Conservation (phyloP, 1,140 invertebrate species). For the Neodiprion fabricii region DNA sequence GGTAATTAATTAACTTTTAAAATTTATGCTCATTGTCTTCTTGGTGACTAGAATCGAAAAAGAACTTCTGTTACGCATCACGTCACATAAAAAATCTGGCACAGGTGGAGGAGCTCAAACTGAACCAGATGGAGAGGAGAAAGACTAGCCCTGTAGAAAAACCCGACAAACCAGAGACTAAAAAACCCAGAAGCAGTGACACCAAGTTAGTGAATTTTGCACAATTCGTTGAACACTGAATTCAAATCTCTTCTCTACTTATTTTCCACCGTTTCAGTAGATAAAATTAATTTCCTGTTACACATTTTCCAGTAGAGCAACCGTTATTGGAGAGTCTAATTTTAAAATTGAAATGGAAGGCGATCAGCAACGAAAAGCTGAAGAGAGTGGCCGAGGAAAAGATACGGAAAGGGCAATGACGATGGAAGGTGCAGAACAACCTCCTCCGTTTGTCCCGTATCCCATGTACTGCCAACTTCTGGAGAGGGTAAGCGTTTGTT, state of each 20-base stretch:
- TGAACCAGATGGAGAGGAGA: slow-evolving; percentile 55
- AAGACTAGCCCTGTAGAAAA: slow-evolving; percentile 43
- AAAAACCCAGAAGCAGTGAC: not conserved
- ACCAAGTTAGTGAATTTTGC: not conserved
- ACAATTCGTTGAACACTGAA: not conserved
- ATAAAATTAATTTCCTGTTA: slow-evolving; percentile 12
- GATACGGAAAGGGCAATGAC: slow-evolving; percentile 38
- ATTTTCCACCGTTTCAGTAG: slow-evolving; percentile 13
- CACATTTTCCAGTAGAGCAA: not conserved
- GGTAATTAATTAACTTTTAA: slow-evolving; percentile 38
- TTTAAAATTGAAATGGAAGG: slow-evolving; percentile 40
- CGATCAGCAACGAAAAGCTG: slow-evolving; percentile 12
- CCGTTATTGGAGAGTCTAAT: slow-evolving; percentile 27
- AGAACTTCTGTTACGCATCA: no score
- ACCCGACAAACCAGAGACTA: slow-evolving; percentile 29
- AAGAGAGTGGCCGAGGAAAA: slow-evolving; percentile 41
- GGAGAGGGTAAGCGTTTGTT: slow-evolving; percentile 48
- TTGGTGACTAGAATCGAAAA: no score
- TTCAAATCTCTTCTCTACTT: not conserved
- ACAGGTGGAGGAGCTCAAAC: slow-evolving; percentile 56
- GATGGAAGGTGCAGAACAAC: slow-evolving; percentile 27
- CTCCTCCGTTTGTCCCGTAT: slow-evolving; percentile 54
- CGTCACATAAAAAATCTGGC: not conserved
- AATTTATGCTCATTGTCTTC: no score
- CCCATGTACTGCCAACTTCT: slow-evolving; percentile 54